phyloP scores from a whole-genome alignment of 2,113 vertebrate species.

The Etheostoma spectabile region DNA sequence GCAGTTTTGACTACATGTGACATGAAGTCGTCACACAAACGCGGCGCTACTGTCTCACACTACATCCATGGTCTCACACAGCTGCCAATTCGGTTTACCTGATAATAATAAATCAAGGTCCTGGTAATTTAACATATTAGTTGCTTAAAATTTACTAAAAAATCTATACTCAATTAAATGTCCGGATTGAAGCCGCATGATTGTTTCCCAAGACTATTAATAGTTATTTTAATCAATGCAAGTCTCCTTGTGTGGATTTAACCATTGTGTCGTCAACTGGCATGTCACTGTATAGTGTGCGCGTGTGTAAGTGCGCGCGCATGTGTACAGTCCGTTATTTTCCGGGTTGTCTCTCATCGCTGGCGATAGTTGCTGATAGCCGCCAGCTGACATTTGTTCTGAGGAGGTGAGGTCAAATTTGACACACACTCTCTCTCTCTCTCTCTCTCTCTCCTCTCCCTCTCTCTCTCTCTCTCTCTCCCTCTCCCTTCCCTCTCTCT shows the following conservation, averaged over 20 bases:
- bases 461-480: background rate
- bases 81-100: background rate
- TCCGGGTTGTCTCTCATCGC: constrained; percentile 79
- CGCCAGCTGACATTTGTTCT: constrained; percentile 71
- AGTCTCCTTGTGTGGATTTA: constrained; percentile 20
- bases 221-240: background rate
- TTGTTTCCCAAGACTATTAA: background rate
- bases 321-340: constrained; percentile 70
- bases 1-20: constrained; percentile 18
- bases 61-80: background rate
- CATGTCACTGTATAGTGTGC: background rate
- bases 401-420: constrained; percentile 72
- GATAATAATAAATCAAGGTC: background rate
- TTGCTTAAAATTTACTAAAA: background rate
- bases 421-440: constrained; percentile 31
- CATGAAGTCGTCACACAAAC: constrained; percentile 45
- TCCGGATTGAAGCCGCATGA: too few species aligned
- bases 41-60: background rate
- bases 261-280: background rate
- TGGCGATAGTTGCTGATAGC: constrained; percentile 70
- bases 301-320: constrained; percentile 1
- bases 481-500: background rate
- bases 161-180: background rate
- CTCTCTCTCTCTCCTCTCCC: constrained; percentile 52
- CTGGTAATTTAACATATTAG: too few species aligned